Percentiles rank a stretch among this genome's conserved stretches.
phyloP scores from a whole-genome alignment of 1,140 invertebrate species.

The Leptonema lineaticorne region DNA sequence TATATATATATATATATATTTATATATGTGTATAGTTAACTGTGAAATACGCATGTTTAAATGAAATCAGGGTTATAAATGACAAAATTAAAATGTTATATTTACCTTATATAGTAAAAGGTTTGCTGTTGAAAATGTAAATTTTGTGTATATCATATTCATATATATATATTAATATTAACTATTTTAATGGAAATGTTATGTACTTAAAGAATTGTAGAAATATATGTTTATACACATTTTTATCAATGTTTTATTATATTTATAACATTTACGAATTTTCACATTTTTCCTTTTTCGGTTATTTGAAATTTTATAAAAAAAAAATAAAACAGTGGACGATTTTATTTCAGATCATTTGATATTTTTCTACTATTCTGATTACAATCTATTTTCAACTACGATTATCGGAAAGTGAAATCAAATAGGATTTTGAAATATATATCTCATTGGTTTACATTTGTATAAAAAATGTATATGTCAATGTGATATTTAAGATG shows the following conservation, averaged over 20 bases:
- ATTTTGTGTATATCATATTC: conserved; percentile 24
- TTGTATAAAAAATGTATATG: too few species aligned
- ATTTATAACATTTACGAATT: neutral
- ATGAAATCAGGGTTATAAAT: neutral
- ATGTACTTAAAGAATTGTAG: conserved; percentile 38
- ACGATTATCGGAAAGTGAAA: too few species aligned
- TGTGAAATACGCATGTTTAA: neutral
- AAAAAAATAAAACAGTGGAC: too few species aligned
- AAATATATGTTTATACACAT: conserved; percentile 37
- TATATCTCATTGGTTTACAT: too few species aligned
- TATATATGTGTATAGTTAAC: neutral
- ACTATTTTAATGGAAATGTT: conserved; percentile 26
- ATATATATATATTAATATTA: too few species aligned
- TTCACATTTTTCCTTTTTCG: neutral
- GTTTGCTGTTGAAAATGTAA: conserved; percentile 25
- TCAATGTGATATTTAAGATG: too few species aligned
- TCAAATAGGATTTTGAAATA: too few species aligned
- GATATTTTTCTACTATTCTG: too few species aligned
- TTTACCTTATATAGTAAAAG: too few species aligned
- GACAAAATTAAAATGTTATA: conserved; percentile 18
- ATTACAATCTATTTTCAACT: too few species aligned
- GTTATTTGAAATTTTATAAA: neutral
- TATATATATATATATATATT: too few species aligned
- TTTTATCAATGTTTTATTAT: conserved; percentile 6
- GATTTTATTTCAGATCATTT: too few species aligned